Base-by-base conservation (phyloP, 92 coral and sea anemone genomes). In the Pocillopora grandis region DNA sequence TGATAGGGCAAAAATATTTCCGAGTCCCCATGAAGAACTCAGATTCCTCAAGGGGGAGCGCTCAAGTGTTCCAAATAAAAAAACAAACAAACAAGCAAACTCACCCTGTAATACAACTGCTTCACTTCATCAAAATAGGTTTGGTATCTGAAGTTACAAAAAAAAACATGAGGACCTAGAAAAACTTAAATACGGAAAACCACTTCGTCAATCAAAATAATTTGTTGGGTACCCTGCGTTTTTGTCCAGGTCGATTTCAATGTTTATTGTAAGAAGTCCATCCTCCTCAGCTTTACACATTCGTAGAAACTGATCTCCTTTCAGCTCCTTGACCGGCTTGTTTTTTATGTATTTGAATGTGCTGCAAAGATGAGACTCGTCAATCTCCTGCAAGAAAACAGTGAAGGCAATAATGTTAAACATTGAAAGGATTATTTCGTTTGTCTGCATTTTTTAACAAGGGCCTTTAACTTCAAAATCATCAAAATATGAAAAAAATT, bases 121-220 rank as follows among this genome's bases (percentile, higher is more conserved):
- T 96, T 96, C 56, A 94, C 94, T 79, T 96, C 98, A 84, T 93
- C 98, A 78, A 94, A 96, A 78, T 96, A 96, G 9, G 95, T 88
- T 66, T 88, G 95, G 76, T 84, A 92, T 68, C 98, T 93, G 77
- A 75, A 69, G 77, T 33, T 20, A 62, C 23, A 2, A 23, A 57
- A 66, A 71, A 36, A 11, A 71, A 5, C n/a, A 75, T 33, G 61
- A 72, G 1, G 59, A 37, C 9, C 0, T 36, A 36, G 20, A 23
- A 36, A 37, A 36, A 27, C 31, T 27, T 1, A 27, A 27, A 27
- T 27, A 27, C 31, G 1, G 31, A 27, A 27, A 27, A 27, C 31
- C 31, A 27, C 31, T 27, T 27, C 1, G 31, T 27, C 31, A 27
- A 27, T 27, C 31, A 27, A 27, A 27, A 27, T 27, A 23, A 4